These are phyloP conservation scores for Periophthalmus modestus DNA, from an alignment of 2,113 vertebrate genomes.

Conservation along the genomic window DNA sequence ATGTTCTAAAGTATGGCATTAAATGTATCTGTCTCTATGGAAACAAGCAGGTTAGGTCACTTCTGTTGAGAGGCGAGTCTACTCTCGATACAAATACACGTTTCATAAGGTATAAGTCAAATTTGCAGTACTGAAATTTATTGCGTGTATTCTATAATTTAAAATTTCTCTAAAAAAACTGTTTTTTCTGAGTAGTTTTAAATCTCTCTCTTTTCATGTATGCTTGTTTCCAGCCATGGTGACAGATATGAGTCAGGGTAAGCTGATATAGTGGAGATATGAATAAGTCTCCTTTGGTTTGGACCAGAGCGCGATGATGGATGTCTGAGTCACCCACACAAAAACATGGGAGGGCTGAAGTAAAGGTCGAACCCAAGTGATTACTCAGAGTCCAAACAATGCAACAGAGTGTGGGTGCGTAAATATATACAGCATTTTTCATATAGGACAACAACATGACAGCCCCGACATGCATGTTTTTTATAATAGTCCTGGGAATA, in stretches of 20 bases:
- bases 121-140: too few relatives aligned
- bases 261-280: background rate
- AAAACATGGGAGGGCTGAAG: conserved; percentile 16
- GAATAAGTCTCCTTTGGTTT: conserved; percentile 21
- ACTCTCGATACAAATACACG: too few relatives aligned
- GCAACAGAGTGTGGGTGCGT: conserved; percentile 6
- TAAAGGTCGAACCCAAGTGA: conserved; percentile 13
- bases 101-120: too few relatives aligned
- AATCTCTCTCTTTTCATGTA: background rate
- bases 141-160: too few relatives aligned
- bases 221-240: background rate
- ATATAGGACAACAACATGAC: background rate
- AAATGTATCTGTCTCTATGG: too few relatives aligned
- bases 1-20: too few relatives aligned
- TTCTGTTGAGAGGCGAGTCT: too few relatives aligned
- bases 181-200: too few relatives aligned
- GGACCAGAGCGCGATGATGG: conserved; percentile 3
- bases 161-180: too few relatives aligned
- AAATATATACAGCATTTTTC: conserved; percentile 6
- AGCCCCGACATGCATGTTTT: background rate
- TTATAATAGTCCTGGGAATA: background rate
- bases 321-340: conserved; percentile 35
- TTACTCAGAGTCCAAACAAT: conserved; percentile 20
- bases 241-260: background rate
- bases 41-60: too few relatives aligned